phyloP scores from a whole-genome alignment of 2,888 invertebrate species.

The Caenorhabditis zanzibari region DNA sequence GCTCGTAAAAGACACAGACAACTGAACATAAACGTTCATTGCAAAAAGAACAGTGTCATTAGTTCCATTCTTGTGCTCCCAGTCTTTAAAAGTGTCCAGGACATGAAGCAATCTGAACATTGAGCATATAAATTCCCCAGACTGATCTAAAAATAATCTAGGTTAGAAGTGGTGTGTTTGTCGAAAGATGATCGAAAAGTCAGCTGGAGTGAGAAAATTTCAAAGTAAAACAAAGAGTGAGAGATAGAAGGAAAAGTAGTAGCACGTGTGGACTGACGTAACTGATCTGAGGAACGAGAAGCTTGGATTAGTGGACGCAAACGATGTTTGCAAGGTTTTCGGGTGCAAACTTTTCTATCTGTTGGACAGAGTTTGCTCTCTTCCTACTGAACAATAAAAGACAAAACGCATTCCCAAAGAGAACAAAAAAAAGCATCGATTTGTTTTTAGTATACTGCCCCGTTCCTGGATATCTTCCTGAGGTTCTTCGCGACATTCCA shows the following conservation, averaged over 20 bases:
- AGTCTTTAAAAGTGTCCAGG: conserved; percentile 8
- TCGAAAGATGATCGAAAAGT: conserved; percentile 27
- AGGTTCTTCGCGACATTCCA: conserved; percentile 89
- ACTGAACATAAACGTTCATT: conserved; percentile 5
- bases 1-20: conserved; percentile 15
- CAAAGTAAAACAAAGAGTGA: conserved; percentile 2
- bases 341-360: conserved; percentile 52
- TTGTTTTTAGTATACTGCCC: conserved; percentile 88
- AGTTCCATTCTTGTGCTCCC: conserved; percentile 40
- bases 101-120: conserved; percentile 4
- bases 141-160: conserved; percentile 38
- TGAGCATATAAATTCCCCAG: conserved; percentile 6
- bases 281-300: conserved; percentile 37
- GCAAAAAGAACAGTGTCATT: neutral
- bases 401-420: neutral
- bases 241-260: neutral
- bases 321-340: conserved; percentile 28
- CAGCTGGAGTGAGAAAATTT: conserved; percentile 24
- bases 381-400: neutral
- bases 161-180: conserved; percentile 30
- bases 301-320: conserved; percentile 25
- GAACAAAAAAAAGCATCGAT: neutral
- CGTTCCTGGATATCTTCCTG: conserved; percentile 88
- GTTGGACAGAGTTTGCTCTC: conserved; percentile 18
- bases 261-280: conserved; percentile 54